Evolutionary conservation across 2,888 invertebrate genomes (phyloP).

Genomic region (Sisyra nigra): DNA sequence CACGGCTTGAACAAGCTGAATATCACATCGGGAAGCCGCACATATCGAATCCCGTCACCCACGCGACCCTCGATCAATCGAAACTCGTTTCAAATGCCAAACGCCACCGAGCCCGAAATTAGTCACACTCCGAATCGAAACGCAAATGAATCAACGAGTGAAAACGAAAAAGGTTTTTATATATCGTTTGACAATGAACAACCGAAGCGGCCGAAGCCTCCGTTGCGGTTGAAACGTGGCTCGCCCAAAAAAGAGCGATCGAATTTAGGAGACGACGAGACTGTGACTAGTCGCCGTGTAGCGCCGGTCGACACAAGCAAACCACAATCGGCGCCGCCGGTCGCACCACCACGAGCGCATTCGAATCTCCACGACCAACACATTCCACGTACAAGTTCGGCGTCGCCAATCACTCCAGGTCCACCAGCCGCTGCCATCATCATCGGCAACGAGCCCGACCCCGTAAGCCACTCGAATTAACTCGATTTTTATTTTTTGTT

Average conservation of each 20-base stretch:
- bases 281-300: background rate
- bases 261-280: conserved; percentile 13
- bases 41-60: conserved; percentile 80
- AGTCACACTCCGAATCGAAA: conserved; percentile 10
- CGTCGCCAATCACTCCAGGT: conserved; percentile 12
- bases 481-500: conserved; percentile 7
- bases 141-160: conserved; percentile 13
- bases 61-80: conserved; percentile 54
- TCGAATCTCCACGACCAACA: background rate
- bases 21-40: conserved; percentile 75
- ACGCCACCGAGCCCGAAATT: conserved; percentile 6
- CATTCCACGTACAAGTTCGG: conserved; percentile 19
- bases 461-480: conserved; percentile 30
- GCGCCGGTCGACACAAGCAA: background rate
- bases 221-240: conserved; percentile 53
- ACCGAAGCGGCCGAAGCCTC: conserved; percentile 80
- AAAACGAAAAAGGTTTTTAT: conserved; percentile 73
- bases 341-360: background rate
- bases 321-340: background rate
- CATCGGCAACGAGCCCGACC: conserved; percentile 54
- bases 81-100: conserved; percentile 48
- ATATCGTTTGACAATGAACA: conserved; percentile 83
- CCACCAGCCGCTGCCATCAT: conserved; percentile 35
- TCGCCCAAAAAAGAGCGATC: conserved; percentile 61
- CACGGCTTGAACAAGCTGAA: conserved; percentile 31